Percentiles rank a stretch among this genome's conserved stretches.
phyloP scores from a whole-genome alignment of 2,797 vertebrate species.

The Heterohyrax brucei region DNA sequence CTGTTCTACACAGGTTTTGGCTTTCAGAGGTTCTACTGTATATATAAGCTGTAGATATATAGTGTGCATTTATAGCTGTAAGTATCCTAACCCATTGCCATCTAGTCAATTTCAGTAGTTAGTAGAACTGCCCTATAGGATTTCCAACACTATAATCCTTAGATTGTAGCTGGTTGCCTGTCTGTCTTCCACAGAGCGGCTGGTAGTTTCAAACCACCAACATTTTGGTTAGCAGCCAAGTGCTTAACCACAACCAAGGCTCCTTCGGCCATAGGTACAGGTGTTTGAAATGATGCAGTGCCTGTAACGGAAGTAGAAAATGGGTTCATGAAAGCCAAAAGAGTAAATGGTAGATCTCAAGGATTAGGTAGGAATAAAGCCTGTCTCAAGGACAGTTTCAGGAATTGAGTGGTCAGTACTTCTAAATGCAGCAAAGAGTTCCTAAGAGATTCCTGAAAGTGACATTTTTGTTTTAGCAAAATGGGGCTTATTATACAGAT shows the following conservation, averaged over 20 bases:
- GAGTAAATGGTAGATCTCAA: not conserved
- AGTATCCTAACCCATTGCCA: too few relatives aligned
- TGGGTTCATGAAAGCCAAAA: not conserved
- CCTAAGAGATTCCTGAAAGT: not conserved
- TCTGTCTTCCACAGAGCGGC: too few relatives aligned
- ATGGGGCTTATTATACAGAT: not conserved
- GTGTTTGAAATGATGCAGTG: not conserved
- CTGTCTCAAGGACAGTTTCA: not conserved
- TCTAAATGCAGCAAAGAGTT: not conserved
- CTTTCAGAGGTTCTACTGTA: not conserved
- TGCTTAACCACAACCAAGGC: too few relatives aligned
- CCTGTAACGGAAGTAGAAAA: not conserved
- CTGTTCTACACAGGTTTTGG: too few relatives aligned
- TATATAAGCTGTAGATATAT: not conserved
- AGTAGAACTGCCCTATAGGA: too few relatives aligned
- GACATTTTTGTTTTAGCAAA: not conserved
- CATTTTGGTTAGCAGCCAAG: too few relatives aligned
- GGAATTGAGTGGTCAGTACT: not conserved
- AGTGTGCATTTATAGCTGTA: not conserved
- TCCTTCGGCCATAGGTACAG: not conserved
- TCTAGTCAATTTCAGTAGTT: too few relatives aligned
- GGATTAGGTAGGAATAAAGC: not conserved
- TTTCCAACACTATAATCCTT: too few relatives aligned
- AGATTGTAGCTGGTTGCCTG: too few relatives aligned
- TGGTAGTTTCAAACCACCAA: too few relatives aligned